A percentile compares a stretch with the other conserved stretches of the same genome.
Evolutionary conservation across 2,888 invertebrate genomes (phyloP).

Genomic region (Ypsolopha sequella): DNA sequence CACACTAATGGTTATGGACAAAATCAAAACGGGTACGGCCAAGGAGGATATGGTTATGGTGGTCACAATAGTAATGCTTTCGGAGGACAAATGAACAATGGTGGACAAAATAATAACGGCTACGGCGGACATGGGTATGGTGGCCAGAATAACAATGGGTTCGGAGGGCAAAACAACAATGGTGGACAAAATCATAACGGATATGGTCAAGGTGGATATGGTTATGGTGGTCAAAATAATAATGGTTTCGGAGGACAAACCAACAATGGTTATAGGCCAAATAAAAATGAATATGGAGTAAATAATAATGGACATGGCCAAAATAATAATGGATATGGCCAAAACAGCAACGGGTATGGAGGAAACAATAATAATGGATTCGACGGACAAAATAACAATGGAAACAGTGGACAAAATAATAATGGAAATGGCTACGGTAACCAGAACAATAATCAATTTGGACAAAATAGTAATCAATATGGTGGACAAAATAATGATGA

Average conservation of each 20-base stretch:
- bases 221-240: background rate
- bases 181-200: background rate
- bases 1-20: background rate
- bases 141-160: background rate
- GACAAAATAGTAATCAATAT: background rate
- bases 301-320: background rate
- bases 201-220: background rate
- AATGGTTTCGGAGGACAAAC: background rate
- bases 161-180: background rate
- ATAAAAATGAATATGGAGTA: background rate
- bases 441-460: background rate
- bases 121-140: conserved; percentile 1
- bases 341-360: background rate
- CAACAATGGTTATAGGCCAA: background rate
- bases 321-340: background rate
- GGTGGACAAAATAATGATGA: background rate
- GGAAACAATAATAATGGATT: background rate
- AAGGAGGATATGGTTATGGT: background rate
- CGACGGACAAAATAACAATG: background rate
- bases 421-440: background rate
- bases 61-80: background rate
- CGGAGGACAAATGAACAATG: background rate
- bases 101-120: background rate
- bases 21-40: background rate
- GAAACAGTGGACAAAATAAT: background rate